These are phyloP conservation scores for Panagrolaimus sp. DNA, from an alignment of 1,140 invertebrate species.

Conservation along the genomic window DNA sequence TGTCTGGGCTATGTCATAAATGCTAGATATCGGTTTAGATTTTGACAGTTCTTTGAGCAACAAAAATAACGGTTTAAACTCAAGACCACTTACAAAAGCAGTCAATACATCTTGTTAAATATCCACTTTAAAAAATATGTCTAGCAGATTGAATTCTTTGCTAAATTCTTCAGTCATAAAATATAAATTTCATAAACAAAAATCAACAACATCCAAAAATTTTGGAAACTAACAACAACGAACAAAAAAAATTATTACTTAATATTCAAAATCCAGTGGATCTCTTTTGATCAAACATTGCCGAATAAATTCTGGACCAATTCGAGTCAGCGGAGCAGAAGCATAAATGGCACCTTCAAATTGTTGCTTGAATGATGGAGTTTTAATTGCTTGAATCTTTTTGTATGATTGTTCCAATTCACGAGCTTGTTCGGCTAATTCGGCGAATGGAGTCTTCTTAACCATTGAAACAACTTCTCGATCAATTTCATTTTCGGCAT, in stretches of 20 bases:
- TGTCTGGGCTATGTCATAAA: too few species aligned
- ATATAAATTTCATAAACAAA: not conserved
- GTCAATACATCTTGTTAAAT: too few species aligned
- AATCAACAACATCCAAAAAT: not conserved
- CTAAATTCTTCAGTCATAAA: too few species aligned
- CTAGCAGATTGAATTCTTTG: too few species aligned
- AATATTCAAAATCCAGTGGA: constrained; percentile 4
- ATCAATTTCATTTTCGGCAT: constrained; percentile 18
- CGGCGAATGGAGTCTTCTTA: constrained; percentile 26
- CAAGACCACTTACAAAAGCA: too few species aligned
- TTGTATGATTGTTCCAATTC: not conserved
- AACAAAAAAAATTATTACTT: not conserved
- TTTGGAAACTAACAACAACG: not conserved
- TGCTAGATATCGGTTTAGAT: too few species aligned
- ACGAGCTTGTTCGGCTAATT: constrained; percentile 17
- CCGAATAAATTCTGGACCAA: constrained; percentile 16
- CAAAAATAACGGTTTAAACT: too few species aligned
- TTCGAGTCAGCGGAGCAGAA: constrained; percentile 17
- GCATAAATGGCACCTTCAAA: constrained; percentile 23
- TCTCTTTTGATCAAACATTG: constrained; percentile 15
- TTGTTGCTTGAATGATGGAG: constrained; percentile 22
- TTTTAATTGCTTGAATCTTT: not conserved
- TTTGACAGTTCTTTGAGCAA: too few species aligned
- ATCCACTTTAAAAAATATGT: too few species aligned
- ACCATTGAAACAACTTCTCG: constrained; percentile 15